phyloP scores from a whole-genome alignment of 2,797 vertebrate genomes.

The Esox masquinongy region DNA sequence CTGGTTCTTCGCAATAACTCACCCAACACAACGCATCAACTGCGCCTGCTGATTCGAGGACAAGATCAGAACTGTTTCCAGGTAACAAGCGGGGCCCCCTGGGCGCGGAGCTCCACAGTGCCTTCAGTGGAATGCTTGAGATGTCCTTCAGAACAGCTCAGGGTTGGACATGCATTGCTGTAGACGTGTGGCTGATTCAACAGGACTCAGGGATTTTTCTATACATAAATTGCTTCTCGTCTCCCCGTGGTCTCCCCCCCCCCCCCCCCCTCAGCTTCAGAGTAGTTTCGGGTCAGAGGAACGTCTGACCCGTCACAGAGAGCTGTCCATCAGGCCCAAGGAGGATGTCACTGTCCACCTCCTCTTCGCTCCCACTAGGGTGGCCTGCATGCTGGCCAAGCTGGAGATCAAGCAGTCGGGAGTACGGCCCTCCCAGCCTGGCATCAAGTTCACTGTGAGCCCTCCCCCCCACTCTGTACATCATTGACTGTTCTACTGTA shows the following conservation, averaged over 20 bases:
- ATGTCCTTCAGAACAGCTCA: neutral
- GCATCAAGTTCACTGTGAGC: slow-evolving; percentile 94
- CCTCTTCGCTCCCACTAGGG: slow-evolving; percentile 87
- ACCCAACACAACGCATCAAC: slow-evolving; percentile 76
- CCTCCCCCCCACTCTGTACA: neutral
- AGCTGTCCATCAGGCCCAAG: slow-evolving; percentile 86
- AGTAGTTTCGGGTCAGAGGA: slow-evolving; percentile 90
- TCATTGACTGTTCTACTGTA: no score
- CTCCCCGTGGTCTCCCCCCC: neutral
- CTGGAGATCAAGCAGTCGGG: slow-evolving; percentile 95
- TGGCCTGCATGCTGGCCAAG: slow-evolving; percentile 93
- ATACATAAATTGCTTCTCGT: no score
- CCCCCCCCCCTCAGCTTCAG: slow-evolving; percentile 77
- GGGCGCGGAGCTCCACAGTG: neutral
- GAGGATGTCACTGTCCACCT: slow-evolving; percentile 87
- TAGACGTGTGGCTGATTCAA: no score
- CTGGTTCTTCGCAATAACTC: slow-evolving; percentile 91
- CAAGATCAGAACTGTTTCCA: slow-evolving; percentile 98
- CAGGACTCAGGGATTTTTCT: no score
- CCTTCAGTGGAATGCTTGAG: neutral
- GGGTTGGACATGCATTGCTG: neutral
- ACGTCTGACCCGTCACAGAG: slow-evolving; percentile 82
- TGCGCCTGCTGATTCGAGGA: slow-evolving; percentile 89
- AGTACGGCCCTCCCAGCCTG: slow-evolving; percentile 80
- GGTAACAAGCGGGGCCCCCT: slow-evolving; percentile 62